These are phyloP conservation scores for Morbakka virulenta DNA, from an alignment of 30 jellyfish, hydroid and myxozoan genomes.

Conservation along the genomic window DNA sequence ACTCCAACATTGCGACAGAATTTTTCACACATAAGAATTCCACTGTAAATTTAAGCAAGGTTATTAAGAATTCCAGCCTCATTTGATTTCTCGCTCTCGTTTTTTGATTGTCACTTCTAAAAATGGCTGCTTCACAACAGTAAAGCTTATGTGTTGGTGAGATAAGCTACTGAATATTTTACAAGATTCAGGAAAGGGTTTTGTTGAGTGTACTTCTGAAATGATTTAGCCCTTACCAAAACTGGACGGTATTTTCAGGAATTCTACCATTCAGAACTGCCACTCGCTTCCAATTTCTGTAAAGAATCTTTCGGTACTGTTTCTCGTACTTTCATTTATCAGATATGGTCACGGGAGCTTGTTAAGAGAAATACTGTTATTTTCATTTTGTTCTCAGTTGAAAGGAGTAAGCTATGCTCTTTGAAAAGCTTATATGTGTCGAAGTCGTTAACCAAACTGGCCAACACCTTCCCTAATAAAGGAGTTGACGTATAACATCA, in stretches of 20 bases:
- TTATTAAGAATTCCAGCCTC: no score
- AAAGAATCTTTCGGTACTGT: slow-evolving; percentile 51
- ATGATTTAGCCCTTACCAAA: no score
- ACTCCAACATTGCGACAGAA: no score
- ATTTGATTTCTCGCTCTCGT: no score
- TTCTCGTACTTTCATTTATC: slow-evolving; percentile 41
- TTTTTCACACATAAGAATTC: no score
- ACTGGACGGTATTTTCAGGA: slow-evolving; percentile 28
- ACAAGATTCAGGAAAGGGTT: no score
- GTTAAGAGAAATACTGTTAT: slow-evolving; percentile 6
- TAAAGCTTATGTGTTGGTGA: no score
- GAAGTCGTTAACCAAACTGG: slow-evolving; percentile 56
- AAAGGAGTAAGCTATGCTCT: slow-evolving; percentile 21
- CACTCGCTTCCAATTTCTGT: slow-evolving; percentile 34
- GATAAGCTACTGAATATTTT: no score
- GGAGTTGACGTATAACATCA: slow-evolving; percentile 30
- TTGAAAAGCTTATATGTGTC: slow-evolving; percentile 26
- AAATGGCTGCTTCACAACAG: no score
- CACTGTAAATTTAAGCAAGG: no score
- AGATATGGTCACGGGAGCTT: slow-evolving; percentile 49
- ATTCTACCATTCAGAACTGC: slow-evolving; percentile 24
- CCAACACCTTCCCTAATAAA: slow-evolving; percentile 22
- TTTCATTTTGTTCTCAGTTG: slow-evolving; percentile 34
- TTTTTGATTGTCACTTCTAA: no score
- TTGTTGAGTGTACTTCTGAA: no score